Conservation (phyloP, 2,113 vertebrate species). For the Pachycephala philippinensis region DNA sequence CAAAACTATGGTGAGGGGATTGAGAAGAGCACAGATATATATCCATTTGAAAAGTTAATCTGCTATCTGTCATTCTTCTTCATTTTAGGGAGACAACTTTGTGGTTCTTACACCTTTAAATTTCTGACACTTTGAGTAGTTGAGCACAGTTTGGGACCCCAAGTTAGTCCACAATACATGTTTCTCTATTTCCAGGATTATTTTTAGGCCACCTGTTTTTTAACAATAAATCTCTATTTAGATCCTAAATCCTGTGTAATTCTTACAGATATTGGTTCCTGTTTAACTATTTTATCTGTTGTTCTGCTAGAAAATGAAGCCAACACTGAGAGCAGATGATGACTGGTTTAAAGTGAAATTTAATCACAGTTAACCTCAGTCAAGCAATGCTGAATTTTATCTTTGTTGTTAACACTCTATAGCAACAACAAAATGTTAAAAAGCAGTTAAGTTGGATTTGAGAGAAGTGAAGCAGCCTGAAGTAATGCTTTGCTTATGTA, state of each 20-base stretch:
- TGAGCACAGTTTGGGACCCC: not conserved
- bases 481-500: not conserved
- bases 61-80: not conserved
- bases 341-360: not conserved
- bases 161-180: rapidly evolving
- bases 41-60: not conserved
- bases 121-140: not conserved
- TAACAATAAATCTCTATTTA: not conserved
- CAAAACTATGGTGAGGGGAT: not conserved
- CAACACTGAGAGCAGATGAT: not conserved
- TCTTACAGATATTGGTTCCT: not conserved
- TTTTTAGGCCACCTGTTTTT: not conserved
- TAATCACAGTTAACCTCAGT: not conserved
- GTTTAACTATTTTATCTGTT: not conserved
- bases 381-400: not conserved
- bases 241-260: not conserved
- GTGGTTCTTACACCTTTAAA: not conserved
- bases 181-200: not conserved
- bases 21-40: not conserved
- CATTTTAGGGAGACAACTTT: not conserved
- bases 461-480: not conserved
- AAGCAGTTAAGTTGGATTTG: not conserved
- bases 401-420: not conserved
- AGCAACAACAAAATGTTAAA: not conserved
- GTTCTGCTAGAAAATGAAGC: not conserved